A percentile compares a stretch with the other conserved stretches of the same genome.
phyloP scores from a whole-genome alignment of 2,113 vertebrate species.

The Struthidea cinerea region DNA sequence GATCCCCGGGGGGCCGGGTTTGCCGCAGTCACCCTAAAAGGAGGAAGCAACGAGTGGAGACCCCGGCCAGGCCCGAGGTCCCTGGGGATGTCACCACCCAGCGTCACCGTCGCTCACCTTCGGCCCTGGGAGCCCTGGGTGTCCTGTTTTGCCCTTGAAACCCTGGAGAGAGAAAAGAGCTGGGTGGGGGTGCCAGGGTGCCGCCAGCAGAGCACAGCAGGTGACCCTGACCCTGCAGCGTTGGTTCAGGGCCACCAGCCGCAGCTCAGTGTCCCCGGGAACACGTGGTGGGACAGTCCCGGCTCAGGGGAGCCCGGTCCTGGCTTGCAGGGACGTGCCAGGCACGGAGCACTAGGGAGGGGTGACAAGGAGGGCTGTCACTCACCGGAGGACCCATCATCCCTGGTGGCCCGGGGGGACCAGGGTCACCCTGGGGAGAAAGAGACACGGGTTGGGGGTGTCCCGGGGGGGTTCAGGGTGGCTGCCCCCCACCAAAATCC shows the following conservation, averaged over 20 bases:
- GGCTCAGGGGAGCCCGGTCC: fast-evolving
- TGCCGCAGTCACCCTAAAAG: conserved; percentile 86
- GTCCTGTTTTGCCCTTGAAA: conserved; percentile 83
- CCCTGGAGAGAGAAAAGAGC: conserved; percentile 66
- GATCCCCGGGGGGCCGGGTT: conserved; percentile 80
- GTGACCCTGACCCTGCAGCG: not conserved
- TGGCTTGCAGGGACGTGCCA: not conserved
- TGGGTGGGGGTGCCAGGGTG: not conserved
- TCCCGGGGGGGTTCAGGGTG: not conserved
- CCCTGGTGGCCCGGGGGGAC: conserved; percentile 81
- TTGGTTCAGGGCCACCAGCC: not conserved
- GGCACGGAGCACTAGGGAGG: fast-evolving
- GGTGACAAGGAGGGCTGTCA: not conserved
- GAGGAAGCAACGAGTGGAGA: fast-evolving
- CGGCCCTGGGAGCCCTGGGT: conserved; percentile 76
- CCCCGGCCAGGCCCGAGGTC: fast-evolving
- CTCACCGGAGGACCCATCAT: conserved; percentile 88
- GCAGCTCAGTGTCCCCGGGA: not conserved
- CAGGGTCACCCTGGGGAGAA: conserved; percentile 80
- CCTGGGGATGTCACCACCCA: fast-evolving
- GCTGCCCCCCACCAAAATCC: fast-evolving
- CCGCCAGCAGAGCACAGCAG: fast-evolving
- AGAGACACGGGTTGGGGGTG: not conserved
- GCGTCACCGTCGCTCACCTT: conserved; percentile 60
- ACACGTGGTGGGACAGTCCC: fast-evolving